Conservation (phyloP, 53 echinoderm and acorn worm genomes). For the Stichopus horrens region DNA sequence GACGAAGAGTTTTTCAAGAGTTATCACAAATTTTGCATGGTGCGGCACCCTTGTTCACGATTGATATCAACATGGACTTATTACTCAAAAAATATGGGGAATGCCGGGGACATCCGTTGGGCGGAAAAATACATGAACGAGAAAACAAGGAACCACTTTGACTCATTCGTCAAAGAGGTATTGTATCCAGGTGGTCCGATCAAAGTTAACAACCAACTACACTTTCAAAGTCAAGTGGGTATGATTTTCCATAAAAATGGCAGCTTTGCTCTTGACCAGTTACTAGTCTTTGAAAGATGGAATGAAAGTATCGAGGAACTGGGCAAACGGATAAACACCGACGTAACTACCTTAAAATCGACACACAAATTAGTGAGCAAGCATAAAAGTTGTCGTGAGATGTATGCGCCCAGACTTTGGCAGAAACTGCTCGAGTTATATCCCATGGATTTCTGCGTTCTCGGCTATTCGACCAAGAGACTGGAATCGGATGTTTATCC, state of each 20-base stretch:
- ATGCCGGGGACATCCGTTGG: neutral
- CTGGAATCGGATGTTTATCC: neutral
- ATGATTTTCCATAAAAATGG: constrained; percentile 11
- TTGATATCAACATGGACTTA: neutral
- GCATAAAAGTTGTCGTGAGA: constrained; percentile 4
- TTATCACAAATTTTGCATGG: constrained; percentile 20
- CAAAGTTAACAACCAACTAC: neutral
- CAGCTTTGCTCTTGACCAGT: neutral
- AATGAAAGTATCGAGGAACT: neutral
- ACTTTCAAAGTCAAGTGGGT: constrained; percentile 19
- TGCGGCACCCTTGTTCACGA: constrained; percentile 8
- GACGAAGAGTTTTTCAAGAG: constrained; percentile 27
- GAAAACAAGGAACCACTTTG: neutral
- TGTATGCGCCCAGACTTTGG: constrained; percentile 1
- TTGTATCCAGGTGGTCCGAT: constrained; percentile 8
- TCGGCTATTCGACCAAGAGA: constrained; percentile 8
- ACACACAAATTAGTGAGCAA: neutral
- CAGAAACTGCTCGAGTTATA: neutral
- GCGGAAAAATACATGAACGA: neutral
- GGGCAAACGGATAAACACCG: neutral
- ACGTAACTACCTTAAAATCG: neutral
- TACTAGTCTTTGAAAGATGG: constrained; percentile 32
- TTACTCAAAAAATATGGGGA: constrained; percentile 1
- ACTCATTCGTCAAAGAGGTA: neutral
- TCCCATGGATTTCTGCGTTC: constrained; percentile 18